A percentile compares a stretch with the other conserved stretches of the same genome.
These are phyloP conservation scores for Clinocottus analis DNA, from an alignment of 2,113 vertebrate genomes.

Conservation along the genomic window DNA sequence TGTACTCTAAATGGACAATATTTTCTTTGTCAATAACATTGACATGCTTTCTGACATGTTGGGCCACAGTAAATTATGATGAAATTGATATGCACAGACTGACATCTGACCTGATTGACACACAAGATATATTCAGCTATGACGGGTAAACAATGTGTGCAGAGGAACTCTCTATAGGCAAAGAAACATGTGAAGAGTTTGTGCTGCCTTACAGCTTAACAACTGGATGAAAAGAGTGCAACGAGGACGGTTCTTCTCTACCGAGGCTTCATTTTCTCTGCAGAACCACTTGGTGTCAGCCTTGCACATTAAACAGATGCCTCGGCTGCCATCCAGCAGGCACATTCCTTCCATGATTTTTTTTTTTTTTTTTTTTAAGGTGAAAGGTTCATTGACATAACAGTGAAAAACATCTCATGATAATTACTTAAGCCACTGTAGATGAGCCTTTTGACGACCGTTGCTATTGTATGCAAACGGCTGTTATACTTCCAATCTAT, in stretches of 20 bases:
- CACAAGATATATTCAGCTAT: neutral
- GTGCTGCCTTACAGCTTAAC: neutral
- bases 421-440: slow-evolving; percentile 22
- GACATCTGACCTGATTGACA: neutral
- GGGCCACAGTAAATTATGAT: neutral
- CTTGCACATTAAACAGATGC: slow-evolving; percentile 47
- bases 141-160: neutral
- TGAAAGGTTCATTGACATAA: slow-evolving; percentile 23
- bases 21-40: neutral
- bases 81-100: neutral
- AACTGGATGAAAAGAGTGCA: neutral
- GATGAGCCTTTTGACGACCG: slow-evolving; percentile 1
- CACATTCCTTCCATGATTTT: slow-evolving; percentile 7
- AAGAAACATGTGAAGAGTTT: neutral
- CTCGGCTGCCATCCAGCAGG: neutral
- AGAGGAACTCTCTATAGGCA: neutral
- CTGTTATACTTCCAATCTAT: slow-evolving; percentile 38
- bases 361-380: too few species aligned
- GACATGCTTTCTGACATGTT: neutral
- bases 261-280: neutral
- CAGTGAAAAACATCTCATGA: neutral
- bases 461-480: neutral
- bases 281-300: slow-evolving; percentile 78
- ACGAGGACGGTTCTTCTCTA: neutral
- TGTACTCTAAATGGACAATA: neutral